These are phyloP conservation scores for Hirudo medicinalis DNA, from an alignment of 1,140 invertebrate genomes.

Conservation along the genomic window DNA sequence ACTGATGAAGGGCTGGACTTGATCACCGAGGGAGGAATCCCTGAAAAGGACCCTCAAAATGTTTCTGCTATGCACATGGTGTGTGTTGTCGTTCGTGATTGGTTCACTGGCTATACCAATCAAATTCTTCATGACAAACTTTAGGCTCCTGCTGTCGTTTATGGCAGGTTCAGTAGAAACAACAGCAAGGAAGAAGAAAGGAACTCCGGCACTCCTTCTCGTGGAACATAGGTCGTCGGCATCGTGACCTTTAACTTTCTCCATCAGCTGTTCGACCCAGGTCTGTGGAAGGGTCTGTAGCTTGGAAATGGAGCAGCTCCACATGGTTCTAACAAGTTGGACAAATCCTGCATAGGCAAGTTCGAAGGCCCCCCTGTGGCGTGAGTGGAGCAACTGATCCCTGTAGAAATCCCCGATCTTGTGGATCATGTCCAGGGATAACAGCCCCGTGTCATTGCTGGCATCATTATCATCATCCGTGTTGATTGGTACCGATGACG, in stretches of 20 bases:
- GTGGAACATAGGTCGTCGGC: slow-evolving; percentile 59
- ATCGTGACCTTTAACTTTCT: slow-evolving; percentile 46
- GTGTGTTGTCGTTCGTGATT: not conserved
- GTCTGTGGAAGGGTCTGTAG: slow-evolving; percentile 52
- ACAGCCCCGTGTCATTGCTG: not conserved
- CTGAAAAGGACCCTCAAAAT: slow-evolving; percentile 66
- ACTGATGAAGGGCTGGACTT: slow-evolving; percentile 56
- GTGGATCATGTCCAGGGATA: slow-evolving; percentile 26
- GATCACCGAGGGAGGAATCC: slow-evolving; percentile 59
- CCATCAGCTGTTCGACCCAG: slow-evolving; percentile 58
- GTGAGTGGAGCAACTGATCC: slow-evolving; percentile 53
- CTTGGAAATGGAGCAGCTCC: slow-evolving; percentile 43
- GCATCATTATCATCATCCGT: not conserved
- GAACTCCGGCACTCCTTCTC: slow-evolving; percentile 73
- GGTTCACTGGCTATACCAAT: not conserved
- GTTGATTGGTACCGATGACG: slow-evolving; percentile 26
- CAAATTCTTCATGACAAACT: slow-evolving; percentile 4
- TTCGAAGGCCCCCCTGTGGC: slow-evolving; percentile 87
- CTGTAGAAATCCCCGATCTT: slow-evolving; percentile 36
- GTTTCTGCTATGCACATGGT: slow-evolving; percentile 62
- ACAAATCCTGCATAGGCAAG: slow-evolving; percentile 79
- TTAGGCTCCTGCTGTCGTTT: not conserved
- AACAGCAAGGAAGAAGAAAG: slow-evolving; percentile 64
- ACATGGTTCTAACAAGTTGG: slow-evolving; percentile 55
- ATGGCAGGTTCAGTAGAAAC: not conserved